Evolutionary conservation across 2,888 invertebrate species (phyloP), one percentile per base, ranked within the genome.

Genomic region (Phaonia tiefii): DNA sequence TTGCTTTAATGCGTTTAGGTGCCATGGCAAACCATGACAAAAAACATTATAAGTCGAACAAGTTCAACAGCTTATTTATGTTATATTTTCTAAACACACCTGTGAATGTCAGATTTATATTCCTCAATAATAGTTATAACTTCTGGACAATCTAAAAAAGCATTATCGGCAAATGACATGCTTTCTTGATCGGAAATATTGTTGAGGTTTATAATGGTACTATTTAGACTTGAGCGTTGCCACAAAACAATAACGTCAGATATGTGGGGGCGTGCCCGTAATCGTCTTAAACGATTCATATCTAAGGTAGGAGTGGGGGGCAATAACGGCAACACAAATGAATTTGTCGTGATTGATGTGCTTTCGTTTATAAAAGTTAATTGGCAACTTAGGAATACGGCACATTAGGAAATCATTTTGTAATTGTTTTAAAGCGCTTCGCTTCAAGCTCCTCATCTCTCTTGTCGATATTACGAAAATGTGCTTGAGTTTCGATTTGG

Each of bases 331-430:
- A 88, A 63, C 0, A 49, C 65, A 84, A 87, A 87, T 11, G 87
- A 84, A 10, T 83, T 83, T 56, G 76, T 74, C 11, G 75, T 39
- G 60, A 49, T 78, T 42, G 79, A 67, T 11, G 51, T 70, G 2
- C 76, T 83, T 39, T 80, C 84, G 22, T 82, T 76, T 2, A 85
- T 13, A 17, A 87, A 66, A 0, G 84, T 81, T 31, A 84, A 79
- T 42, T 84, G 80, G 46, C 86, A 88, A 31, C 10, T 73, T 82
- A 44, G 89, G 88, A 39, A 83, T 85, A 2, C 82, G 84, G 63
- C 88, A 87, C 10, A 85, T 58, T 25, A 58, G 7, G 0, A 77
- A 69, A 13, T 8, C 26, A 75, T 79, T 83, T 15, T 39, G 58
- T 11, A 80, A 39, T 15, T 60, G 1, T 5, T 44, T 65, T n/a